Conservation (phyloP, 2,797 vertebrate species). For the Mastacembelus armatus region DNA sequence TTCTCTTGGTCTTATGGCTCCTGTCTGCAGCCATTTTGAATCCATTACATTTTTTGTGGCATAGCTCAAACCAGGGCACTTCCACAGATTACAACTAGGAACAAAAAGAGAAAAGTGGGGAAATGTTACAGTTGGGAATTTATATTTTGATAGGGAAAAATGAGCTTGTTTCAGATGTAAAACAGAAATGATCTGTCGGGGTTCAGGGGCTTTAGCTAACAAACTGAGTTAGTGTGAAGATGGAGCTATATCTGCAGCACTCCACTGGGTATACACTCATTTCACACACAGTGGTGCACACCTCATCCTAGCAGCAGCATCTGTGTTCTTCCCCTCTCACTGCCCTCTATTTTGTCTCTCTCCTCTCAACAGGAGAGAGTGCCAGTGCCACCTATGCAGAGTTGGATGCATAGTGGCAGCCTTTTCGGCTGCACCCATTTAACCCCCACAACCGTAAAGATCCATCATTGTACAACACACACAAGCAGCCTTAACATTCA, state of each 20-base stretch:
- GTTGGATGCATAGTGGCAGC: conserved; percentile 67
- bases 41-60: conserved; percentile 17
- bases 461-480: conserved; percentile 67
- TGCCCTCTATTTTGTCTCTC: conserved; percentile 69
- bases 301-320: conserved; percentile 58
- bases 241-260: conserved; percentile 56
- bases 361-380: conserved; percentile 57
- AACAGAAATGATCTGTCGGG: conserved; percentile 44
- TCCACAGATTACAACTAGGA: too few species aligned
- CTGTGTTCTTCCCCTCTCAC: conserved; percentile 57
- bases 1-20: conserved; percentile 21
- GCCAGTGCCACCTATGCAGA: conserved; percentile 63
- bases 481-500: conserved; percentile 36
- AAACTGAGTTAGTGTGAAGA: conserved; percentile 56
- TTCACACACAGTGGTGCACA: conserved; percentile 53
- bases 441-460: conserved; percentile 70
- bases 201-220: conserved; percentile 52
- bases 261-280: conserved; percentile 57
- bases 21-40: conserved; percentile 38
- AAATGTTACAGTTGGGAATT: conserved; percentile 25
- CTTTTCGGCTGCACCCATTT: conserved; percentile 68
- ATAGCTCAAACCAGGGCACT: conserved; percentile 1
- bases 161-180: conserved; percentile 53
- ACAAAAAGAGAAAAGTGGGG: too few species aligned
- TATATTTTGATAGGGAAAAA: conserved; percentile 40